Evolutionary conservation across 2,113 vertebrate species (phyloP).

Genomic region (Pelobates fuscus): DNA sequence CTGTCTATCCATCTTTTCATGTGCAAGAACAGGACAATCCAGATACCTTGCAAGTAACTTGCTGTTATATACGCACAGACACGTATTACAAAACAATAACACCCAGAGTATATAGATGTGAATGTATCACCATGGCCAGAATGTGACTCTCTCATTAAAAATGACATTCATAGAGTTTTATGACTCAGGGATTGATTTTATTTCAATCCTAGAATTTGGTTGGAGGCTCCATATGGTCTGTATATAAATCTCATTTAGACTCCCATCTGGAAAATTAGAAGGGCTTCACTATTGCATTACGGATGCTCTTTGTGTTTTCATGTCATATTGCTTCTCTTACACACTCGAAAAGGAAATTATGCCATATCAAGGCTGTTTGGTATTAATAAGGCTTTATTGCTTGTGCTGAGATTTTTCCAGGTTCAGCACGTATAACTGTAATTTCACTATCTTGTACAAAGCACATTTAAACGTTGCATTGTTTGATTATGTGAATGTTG

Average conservation of each 20-base stretch:
- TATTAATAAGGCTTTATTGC: slow-evolving; percentile 5
- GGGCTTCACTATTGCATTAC: background rate
- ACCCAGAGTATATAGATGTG: background rate
- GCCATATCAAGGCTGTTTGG: background rate
- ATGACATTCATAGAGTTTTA: background rate
- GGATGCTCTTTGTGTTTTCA: background rate
- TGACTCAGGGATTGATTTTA: slow-evolving; percentile 23
- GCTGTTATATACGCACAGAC: no score
- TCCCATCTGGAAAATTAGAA: slow-evolving; percentile 33
- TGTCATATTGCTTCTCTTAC: background rate
- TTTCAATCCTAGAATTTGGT: slow-evolving; percentile 8
- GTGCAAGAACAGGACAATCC: no score
- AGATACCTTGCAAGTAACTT: no score
- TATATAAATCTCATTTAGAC: slow-evolving; percentile 38
- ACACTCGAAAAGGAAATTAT: slow-evolving; percentile 1
- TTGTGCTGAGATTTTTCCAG: background rate
- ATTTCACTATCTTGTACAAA: background rate
- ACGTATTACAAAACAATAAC: no score
- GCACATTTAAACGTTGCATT: background rate
- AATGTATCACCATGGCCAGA: background rate
- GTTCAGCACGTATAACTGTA: background rate
- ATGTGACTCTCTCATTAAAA: slow-evolving; percentile 4
- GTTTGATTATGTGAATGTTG: no score
- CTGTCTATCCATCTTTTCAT: no score
- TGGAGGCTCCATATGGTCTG: slow-evolving; percentile 39